phyloP scores from a whole-genome alignment of 2,888 invertebrate genomes.

The Eristalinus sepulchralis region DNA sequence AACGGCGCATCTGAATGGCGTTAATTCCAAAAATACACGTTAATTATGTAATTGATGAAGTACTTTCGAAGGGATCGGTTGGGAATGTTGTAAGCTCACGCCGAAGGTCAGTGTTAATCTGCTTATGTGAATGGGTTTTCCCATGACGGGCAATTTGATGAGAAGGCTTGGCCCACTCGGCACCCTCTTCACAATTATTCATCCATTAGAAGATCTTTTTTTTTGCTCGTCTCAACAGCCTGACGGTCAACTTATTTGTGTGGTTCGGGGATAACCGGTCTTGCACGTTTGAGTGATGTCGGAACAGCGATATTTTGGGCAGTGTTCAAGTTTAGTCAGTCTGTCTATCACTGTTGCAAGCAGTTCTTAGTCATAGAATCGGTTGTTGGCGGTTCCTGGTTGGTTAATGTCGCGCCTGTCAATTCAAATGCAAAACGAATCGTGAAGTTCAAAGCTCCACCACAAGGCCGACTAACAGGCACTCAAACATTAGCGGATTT shows the following conservation, averaged over 20 bases:
- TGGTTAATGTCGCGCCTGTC: not conserved
- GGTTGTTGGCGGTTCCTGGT: not conserved
- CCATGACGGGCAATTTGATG: not conserved
- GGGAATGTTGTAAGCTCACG: not conserved
- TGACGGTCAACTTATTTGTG: not conserved
- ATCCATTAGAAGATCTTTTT: not conserved
- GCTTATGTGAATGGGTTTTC: not conserved
- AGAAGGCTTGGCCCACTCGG: not conserved
- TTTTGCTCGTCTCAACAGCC: not conserved
- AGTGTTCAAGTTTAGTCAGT: not conserved
- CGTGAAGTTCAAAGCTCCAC: not conserved
- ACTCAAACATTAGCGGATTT: not conserved
- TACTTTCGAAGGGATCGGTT: not conserved
- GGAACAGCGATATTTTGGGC: not conserved
- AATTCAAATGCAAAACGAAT: not conserved
- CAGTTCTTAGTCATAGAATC: not conserved
- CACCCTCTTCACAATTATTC: not conserved
- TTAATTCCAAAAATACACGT: not conserved
- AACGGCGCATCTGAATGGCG: not conserved
- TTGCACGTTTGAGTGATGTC: not conserved
- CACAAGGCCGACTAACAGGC: not conserved
- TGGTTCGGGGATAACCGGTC: not conserved
- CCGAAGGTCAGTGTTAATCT: not conserved
- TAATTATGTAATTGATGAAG: not conserved
- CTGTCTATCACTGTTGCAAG: not conserved